Conservation (phyloP, 2,888 invertebrate species). For the Yponomeuta sedellus region DNA sequence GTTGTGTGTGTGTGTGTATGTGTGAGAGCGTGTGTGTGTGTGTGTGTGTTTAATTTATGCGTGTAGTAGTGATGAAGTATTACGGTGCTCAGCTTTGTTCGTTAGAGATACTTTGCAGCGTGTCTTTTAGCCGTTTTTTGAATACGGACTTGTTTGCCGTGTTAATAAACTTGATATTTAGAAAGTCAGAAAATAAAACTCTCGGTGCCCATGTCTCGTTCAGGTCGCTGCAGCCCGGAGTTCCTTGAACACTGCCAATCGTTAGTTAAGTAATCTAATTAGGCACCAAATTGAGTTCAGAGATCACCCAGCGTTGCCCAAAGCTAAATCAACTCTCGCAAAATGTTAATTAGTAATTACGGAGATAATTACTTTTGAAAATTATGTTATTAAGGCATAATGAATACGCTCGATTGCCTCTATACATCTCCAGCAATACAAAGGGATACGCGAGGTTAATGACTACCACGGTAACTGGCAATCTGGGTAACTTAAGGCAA, state of each 20-base stretch:
- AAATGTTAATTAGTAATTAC: slow-evolving; percentile 29
- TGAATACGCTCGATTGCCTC: slow-evolving; percentile 30
- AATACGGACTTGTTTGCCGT: no score
- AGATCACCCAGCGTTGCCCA: slow-evolving; percentile 2
- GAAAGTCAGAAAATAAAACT: no score
- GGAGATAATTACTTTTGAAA: slow-evolving; percentile 50
- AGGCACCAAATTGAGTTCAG: slow-evolving; percentile 13
- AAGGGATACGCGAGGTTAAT: slow-evolving; percentile 2
- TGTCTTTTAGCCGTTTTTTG: no score
- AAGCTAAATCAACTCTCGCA: slow-evolving; percentile 12
- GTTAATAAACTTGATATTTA: no score
- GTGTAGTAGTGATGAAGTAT: no score
- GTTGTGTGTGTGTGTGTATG: no score
- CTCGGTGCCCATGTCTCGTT: background rate
- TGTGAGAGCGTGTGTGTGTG: no score
- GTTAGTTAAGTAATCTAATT: background rate
- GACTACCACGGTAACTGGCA: slow-evolving; percentile 4
- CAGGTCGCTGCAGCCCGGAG: background rate
- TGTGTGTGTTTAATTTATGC: no score
- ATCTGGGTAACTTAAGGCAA: background rate
- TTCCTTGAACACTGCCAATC: background rate
- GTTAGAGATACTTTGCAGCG: no score
- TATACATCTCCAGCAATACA: slow-evolving; percentile 9
- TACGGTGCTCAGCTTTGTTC: no score
- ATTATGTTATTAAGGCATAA: slow-evolving; percentile 51